phyloP scores from a whole-genome alignment of 2,888 invertebrate species.

The Troglohyphantes excavatus region DNA sequence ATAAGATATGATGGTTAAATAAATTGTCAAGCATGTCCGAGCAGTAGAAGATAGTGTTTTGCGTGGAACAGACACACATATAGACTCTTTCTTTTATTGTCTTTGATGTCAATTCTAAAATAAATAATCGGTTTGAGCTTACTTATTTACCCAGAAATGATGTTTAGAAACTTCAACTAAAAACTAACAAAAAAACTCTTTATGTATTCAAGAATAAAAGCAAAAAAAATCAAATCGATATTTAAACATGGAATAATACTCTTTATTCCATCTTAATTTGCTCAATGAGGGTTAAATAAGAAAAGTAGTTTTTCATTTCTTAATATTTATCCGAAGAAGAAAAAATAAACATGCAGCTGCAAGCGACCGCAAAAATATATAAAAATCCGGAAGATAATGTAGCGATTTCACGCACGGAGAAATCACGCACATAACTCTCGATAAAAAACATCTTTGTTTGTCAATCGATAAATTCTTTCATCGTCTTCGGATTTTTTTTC shows the following conservation, averaged over 20 bases:
- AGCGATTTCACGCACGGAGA: constrained; percentile 44
- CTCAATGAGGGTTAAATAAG: constrained; percentile 1
- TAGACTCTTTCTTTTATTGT: too few species aligned
- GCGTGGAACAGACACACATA: too few species aligned
- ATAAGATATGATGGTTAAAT: too few species aligned
- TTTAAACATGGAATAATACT: background rate
- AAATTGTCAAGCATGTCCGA: too few species aligned
- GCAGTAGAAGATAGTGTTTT: too few species aligned
- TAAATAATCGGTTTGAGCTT: too few species aligned
- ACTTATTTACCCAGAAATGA: too few species aligned
- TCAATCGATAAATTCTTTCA: constrained; percentile 61
- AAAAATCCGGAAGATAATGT: constrained; percentile 28
- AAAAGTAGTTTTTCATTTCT: background rate
- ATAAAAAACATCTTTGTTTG: constrained; percentile 57
- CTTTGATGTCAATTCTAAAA: too few species aligned
- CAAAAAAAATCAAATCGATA: background rate
- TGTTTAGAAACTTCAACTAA: too few species aligned
- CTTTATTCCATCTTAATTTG: background rate
- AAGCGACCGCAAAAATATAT: constrained; percentile 48
- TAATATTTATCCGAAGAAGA: background rate
- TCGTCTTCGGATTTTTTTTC: constrained; percentile 32
- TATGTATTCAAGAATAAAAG: background rate
- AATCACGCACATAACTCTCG: constrained; percentile 52
- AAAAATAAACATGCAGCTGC: constrained; percentile 25
- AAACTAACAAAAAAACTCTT: background rate